Evolutionary conservation across 2,888 invertebrate genomes (phyloP).

Genomic region (Thera obeliscata): DNA sequence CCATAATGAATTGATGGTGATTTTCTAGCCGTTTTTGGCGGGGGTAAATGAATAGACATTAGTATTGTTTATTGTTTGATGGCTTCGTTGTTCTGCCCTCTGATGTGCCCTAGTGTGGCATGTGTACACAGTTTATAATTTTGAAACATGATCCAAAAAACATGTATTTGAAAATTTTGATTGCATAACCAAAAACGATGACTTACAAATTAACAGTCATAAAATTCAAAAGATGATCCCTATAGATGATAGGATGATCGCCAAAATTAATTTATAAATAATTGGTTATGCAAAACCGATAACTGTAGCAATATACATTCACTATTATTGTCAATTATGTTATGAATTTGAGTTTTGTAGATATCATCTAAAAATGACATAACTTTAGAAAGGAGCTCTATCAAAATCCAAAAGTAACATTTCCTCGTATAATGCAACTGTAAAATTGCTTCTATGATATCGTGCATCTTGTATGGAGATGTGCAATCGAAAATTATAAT

Average conservation of each 20-base stretch:
- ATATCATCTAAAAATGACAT: constrained; percentile 30
- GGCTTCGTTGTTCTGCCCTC: too few species aligned
- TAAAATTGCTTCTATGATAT: constrained; percentile 16
- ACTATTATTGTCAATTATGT: constrained; percentile 11
- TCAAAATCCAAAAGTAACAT: constrained; percentile 46
- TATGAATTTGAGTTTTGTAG: constrained; percentile 9
- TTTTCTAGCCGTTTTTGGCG: too few species aligned
- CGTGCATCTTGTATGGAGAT: constrained; percentile 39
- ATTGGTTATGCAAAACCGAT: constrained; percentile 14
- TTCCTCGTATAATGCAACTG: constrained; percentile 47
- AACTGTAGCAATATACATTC: constrained; percentile 1
- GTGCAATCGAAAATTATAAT: constrained; percentile 35
- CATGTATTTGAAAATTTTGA: neutral
- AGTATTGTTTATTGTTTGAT: too few species aligned
- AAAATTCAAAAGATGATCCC: constrained; percentile 2
- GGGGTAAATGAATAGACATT: too few species aligned
- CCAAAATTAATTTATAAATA: constrained; percentile 7
- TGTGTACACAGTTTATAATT: neutral
- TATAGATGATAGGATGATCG: neutral
- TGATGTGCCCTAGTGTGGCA: too few species aligned
- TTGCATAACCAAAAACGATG: neutral
- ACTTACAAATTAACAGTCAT: neutral
- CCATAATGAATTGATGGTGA: too few species aligned
- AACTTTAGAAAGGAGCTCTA: constrained; percentile 48
- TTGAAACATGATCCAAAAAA: neutral